Evolutionary conservation across 2,113 vertebrate species (phyloP).

Genomic region (Hystrix brachyura): DNA sequence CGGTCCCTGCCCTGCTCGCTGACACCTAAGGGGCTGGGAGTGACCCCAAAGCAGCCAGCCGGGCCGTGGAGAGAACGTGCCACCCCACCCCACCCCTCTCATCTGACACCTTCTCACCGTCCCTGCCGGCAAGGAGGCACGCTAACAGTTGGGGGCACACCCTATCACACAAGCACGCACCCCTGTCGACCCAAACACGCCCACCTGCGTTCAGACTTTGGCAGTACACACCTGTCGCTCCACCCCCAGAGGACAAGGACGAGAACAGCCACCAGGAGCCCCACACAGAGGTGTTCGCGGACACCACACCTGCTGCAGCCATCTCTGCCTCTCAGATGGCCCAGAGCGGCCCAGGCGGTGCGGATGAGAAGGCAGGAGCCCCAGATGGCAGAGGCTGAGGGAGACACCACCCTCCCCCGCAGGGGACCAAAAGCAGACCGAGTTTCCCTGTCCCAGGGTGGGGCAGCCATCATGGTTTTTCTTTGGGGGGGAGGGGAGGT

Average conservation of each 20-base stretch:
- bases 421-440: neutral
- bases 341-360: neutral
- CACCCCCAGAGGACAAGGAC: neutral
- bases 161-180: neutral
- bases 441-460: neutral
- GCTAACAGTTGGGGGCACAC: neutral
- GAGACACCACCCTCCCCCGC: too few species aligned
- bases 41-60: slow-evolving; percentile 62
- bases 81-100: neutral
- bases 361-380: neutral
- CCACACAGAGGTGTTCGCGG: neutral
- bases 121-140: neutral
- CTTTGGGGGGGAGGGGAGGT: too few species aligned
- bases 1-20: neutral
- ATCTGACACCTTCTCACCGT: neutral
- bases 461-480: too few species aligned
- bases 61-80: neutral
- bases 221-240: neutral
- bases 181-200: neutral
- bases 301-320: neutral
- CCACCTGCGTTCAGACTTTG: neutral
- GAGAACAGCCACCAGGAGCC: neutral
- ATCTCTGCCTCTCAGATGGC: neutral
- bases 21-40: slow-evolving; percentile 56
- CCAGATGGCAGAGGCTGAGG: neutral